Conservation (phyloP, 2,888 invertebrate species). For the Idaea aversata region DNA sequence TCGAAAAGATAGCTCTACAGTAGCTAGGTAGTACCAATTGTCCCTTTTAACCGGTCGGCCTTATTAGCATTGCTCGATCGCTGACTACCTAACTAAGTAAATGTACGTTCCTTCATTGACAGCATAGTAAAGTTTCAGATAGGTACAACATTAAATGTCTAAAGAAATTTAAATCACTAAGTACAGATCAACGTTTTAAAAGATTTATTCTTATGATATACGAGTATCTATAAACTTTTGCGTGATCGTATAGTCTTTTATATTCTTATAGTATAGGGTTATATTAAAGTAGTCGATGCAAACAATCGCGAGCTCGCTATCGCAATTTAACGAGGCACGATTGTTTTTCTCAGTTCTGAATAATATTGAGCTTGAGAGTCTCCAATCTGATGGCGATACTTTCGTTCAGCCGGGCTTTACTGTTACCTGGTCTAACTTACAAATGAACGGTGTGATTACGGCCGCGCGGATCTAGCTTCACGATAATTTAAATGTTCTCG, state of each 20-base stretch:
- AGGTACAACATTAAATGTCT: no score
- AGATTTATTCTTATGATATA: neutral
- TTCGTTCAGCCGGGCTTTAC: slow-evolving; percentile 65
- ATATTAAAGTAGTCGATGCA: slow-evolving; percentile 57
- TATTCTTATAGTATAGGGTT: slow-evolving; percentile 28
- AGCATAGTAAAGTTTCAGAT: slow-evolving; percentile 42
- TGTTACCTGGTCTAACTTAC: slow-evolving; percentile 71
- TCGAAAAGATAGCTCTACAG: slow-evolving; percentile 62
- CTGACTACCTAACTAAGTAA: slow-evolving; percentile 27
- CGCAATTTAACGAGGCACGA: slow-evolving; percentile 77
- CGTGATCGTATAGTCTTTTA: neutral
- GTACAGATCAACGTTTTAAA: neutral
- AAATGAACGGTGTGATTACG: slow-evolving; percentile 78
- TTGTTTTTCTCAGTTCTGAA: slow-evolving; percentile 79
- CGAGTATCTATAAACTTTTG: neutral
- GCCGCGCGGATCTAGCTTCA: slow-evolving; percentile 71
- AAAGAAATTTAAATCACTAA: neutral
- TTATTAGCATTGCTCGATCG: slow-evolving; percentile 70
- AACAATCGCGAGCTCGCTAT: slow-evolving; percentile 68
- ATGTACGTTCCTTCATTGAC: slow-evolving; percentile 62
- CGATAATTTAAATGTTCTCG: slow-evolving; percentile 78
- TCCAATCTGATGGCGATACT: slow-evolving; percentile 73
- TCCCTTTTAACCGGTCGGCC: slow-evolving; percentile 64
- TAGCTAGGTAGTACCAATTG: slow-evolving; percentile 63
- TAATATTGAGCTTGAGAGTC: slow-evolving; percentile 75